Percentiles rank a stretch among this genome's conserved stretches.
Conservation (phyloP, 2,113 vertebrate genomes). For the Nesospiza acunhae region DNA sequence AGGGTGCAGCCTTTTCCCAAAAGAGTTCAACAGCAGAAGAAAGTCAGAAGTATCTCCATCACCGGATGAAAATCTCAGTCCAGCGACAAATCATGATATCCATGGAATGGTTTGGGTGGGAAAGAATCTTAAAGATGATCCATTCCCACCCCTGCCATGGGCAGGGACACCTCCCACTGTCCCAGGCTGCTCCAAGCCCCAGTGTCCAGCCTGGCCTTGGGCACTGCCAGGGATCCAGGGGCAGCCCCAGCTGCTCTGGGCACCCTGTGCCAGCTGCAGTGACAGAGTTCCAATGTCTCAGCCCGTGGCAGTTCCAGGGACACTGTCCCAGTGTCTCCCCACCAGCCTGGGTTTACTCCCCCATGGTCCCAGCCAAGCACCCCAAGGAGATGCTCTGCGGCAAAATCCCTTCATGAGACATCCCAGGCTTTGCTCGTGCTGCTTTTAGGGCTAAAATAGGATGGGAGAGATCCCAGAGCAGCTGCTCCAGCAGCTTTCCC, state of each 20-base stretch:
- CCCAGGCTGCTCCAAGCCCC: neutral
- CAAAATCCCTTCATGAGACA: neutral
- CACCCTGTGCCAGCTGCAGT: neutral
- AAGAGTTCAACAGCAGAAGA: accelerated
- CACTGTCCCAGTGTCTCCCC: neutral
- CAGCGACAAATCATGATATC: accelerated
- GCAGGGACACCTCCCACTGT: accelerated
- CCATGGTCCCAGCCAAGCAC: accelerated
- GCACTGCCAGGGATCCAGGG: neutral
- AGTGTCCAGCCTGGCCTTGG: neutral
- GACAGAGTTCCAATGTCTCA: neutral
- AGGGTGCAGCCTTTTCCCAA: neutral
- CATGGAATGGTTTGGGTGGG: neutral
- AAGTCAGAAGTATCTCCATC: accelerated
- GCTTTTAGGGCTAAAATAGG: neutral
- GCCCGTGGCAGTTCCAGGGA: neutral
- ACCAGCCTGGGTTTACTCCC: neutral
- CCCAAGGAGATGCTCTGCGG: neutral
- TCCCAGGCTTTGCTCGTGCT: accelerated
- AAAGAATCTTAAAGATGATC: neutral
- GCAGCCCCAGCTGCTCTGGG: neutral
- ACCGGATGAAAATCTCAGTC: neutral
- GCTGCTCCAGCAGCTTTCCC: neutral
- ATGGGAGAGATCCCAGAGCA: neutral
- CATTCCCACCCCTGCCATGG: accelerated